phyloP scores from a whole-genome alignment of 2,113 vertebrate species.

The Hepsetus odoe region DNA sequence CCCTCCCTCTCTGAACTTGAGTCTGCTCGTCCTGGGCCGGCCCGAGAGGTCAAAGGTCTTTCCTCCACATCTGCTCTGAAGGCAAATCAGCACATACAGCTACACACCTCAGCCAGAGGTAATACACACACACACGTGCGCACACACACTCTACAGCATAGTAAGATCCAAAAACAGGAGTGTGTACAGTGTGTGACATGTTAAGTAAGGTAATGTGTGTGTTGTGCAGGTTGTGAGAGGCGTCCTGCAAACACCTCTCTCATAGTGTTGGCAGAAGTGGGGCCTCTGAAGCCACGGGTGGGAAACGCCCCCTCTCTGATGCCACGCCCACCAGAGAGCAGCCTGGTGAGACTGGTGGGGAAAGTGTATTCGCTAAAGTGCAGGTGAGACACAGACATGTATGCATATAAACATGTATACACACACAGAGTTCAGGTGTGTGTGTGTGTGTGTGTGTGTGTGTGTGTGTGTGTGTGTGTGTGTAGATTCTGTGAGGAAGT shows the following conservation, averaged over 20 bases:
- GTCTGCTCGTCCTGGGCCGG: neutral
- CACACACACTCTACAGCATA: too few species aligned
- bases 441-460: neutral
- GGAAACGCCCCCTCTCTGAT: constrained; percentile 87
- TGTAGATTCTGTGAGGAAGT: constrained; percentile 92
- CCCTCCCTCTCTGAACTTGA: neutral
- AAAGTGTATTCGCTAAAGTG: constrained; percentile 93
- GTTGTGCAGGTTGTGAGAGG: constrained; percentile 76
- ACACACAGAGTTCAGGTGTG: neutral
- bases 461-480: constrained; percentile 3
- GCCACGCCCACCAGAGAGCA: constrained; percentile 87
- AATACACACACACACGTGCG: neutral
- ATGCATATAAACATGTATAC: neutral
- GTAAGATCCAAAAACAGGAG: too few species aligned
- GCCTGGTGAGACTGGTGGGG: constrained; percentile 89
- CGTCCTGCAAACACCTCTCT: constrained; percentile 71
- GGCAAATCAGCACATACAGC: neutral
- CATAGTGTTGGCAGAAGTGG: constrained; percentile 62
- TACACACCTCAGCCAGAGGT: neutral
- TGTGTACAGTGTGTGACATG: neutral
- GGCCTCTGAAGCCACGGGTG: constrained; percentile 78
- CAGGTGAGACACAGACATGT: constrained; percentile 74
- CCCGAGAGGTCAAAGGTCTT: constrained; percentile 36
- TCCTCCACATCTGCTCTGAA: neutral
- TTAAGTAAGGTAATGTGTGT: neutral